Percentiles rank a stretch among this genome's conserved stretches.
Evolutionary conservation across 2,888 invertebrate genomes (phyloP).

Genomic region (Oasisia sp.): DNA sequence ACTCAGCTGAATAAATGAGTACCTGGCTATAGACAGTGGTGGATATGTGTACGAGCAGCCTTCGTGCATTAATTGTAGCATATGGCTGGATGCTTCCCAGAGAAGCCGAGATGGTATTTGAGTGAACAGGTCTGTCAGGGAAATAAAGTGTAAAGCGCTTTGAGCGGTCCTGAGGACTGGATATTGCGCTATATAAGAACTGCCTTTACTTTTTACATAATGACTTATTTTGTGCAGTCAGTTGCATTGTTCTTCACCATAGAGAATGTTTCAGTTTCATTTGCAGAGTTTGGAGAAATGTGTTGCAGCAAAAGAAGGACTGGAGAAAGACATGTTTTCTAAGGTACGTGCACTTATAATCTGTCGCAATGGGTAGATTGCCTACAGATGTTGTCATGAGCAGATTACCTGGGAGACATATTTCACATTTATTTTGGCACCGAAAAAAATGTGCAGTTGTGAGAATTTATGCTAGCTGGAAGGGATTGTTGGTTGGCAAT

Average conservation of each 20-base stretch:
- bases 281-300: constrained; percentile 58
- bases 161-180: no score
- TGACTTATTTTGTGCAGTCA: background rate
- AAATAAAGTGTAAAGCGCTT: no score
- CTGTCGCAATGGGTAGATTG: background rate
- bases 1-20: no score
- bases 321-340: constrained; percentile 56
- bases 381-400: background rate
- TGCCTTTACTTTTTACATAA: no score
- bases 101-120: no score
- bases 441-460: background rate
- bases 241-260: background rate
- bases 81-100: no score
- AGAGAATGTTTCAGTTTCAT: constrained; percentile 25
- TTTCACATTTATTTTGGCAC: background rate
- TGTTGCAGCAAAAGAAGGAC: constrained; percentile 57
- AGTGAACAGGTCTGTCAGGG: no score
- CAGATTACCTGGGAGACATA: background rate
- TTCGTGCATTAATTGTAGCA: no score
- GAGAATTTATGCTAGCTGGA: background rate
- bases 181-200: no score
- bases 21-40: no score
- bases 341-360: constrained; percentile 48
- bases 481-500: background rate
- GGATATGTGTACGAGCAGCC: no score